phyloP scores from a whole-genome alignment of 2,797 vertebrate species.

The Intellagama lesueurii region DNA sequence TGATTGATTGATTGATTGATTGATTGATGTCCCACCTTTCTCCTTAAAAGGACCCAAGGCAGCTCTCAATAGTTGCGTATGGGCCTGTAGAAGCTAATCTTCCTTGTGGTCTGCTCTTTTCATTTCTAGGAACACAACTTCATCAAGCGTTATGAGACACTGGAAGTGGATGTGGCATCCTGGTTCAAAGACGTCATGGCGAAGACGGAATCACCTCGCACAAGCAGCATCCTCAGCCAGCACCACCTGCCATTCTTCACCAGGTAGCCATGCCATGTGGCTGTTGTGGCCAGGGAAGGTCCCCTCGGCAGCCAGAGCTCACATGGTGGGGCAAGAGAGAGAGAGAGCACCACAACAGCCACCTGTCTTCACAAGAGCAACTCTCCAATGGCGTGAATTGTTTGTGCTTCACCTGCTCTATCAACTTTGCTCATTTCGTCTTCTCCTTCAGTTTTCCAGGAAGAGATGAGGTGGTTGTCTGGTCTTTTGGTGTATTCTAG shows the following conservation, averaged over 20 bases:
- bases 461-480: slow-evolving; percentile 48
- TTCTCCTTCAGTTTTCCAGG: slow-evolving; percentile 54
- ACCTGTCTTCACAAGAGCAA: slow-evolving; percentile 29
- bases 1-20: too few species aligned
- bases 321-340: slow-evolving; percentile 35
- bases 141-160: slow-evolving; percentile 90
- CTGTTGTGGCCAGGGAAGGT: slow-evolving; percentile 4
- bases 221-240: slow-evolving; percentile 90
- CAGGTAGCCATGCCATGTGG: slow-evolving; percentile 85
- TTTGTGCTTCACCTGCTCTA: slow-evolving; percentile 29
- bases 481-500: slow-evolving; percentile 25
- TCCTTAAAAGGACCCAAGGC: background rate
- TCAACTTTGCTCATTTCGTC: slow-evolving; percentile 31
- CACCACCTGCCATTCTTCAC: slow-evolving; percentile 94
- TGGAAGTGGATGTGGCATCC: slow-evolving; percentile 93
- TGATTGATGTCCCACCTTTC: background rate
- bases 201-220: slow-evolving; percentile 93
- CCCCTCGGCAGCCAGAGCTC: slow-evolving; percentile 65
- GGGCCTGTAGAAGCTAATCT: background rate
- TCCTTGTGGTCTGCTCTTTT: background rate
- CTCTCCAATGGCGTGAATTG: slow-evolving; percentile 31
- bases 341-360: slow-evolving; percentile 26
- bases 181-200: slow-evolving; percentile 98
- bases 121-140: slow-evolving; percentile 89
- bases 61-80: background rate